Percentiles rank a stretch among this genome's conserved stretches.
phyloP scores from a whole-genome alignment of 2,888 invertebrate genomes.

The Steinernema hermaphroditum region DNA sequence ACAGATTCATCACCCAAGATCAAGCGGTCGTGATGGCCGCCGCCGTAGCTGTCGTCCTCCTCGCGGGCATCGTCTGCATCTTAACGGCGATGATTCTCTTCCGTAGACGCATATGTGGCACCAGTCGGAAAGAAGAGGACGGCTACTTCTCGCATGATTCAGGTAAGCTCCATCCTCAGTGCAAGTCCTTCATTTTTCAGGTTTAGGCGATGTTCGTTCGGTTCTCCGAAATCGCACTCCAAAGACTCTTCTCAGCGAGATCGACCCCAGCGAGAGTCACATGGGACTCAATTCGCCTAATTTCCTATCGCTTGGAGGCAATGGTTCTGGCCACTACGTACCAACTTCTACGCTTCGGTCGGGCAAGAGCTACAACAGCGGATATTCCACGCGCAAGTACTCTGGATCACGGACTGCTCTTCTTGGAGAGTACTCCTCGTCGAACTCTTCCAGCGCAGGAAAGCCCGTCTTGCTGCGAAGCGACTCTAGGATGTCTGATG shows the following conservation, averaged over 20 bases:
- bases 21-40: slow-evolving; percentile 18
- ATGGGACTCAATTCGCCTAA: slow-evolving; percentile 1
- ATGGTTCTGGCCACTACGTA: slow-evolving; percentile 11
- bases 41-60: slow-evolving; percentile 9
- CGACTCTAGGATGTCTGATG: slow-evolving; percentile 48
- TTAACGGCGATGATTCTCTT: neutral
- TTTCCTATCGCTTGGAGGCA: neutral
- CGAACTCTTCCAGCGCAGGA: slow-evolving; percentile 45
- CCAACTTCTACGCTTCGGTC: slow-evolving; percentile 49
- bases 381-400: slow-evolving; percentile 43
- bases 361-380: slow-evolving; percentile 51
- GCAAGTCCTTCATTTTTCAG: slow-evolving; percentile 73
- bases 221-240: slow-evolving; percentile 40
- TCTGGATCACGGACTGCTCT: slow-evolving; percentile 59
- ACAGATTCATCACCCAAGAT: slow-evolving; percentile 4
- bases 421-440: slow-evolving; percentile 57
- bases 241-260: slow-evolving; percentile 9
- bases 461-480: slow-evolving; percentile 43
- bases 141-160: slow-evolving; percentile 12
- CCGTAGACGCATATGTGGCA: neutral
- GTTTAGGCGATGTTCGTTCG: slow-evolving; percentile 51
- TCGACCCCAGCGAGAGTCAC: slow-evolving; percentile 20
- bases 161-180: slow-evolving; percentile 51
- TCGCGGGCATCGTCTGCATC: slow-evolving; percentile 1
- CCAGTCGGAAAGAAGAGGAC: neutral